Base-by-base conservation (phyloP, 2,113 vertebrate species). In the Hemibates koningsi region DNA sequence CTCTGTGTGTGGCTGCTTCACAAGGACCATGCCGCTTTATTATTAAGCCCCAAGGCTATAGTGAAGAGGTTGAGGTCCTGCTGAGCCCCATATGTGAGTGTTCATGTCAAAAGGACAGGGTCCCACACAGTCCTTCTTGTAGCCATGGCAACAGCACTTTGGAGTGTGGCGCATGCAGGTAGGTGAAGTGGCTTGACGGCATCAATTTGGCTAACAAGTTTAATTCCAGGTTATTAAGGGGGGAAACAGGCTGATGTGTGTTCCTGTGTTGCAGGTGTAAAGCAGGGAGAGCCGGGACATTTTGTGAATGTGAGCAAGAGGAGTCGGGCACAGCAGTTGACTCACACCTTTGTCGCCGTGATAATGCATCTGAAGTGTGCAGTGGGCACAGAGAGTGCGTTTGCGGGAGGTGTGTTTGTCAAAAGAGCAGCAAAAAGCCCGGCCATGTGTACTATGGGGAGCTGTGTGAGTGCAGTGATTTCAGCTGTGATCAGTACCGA, bases 111-210 rank as follows among this genome's bases (percentile, higher is more conserved):
- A 92, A 87, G 88, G 82, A 93, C 59, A 16, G 9, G 82, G 79
- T 89, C 88, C 80, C 66, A 76, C 82, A 24, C 84, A 63, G 81
- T 71, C 54, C 59, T 34, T 52, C 27, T 4, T 27, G 95, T 88
- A 83, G 82, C 89, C 83, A 93, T 94, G 92, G 93, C 56, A 92
- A 94, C 88, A 38, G 41, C 57, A 32, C 73, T 80, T 81, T 61
- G 82, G 79, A 90, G 83, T 48, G 82, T 2, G 61, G 78, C 12
- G 24, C 81, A 34, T 76, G 86, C 59, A 80, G 85, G 80, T 52
- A 73, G 61, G 85, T 88, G 87, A 81, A 87, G 85, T 34, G 52
- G 83, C 83, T 29, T 56, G 29, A 86, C 71, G 34, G 76, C 45
- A 63, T 45, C 32, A 61, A 34, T 84, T 90, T 82, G 9, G 19